Percentiles rank a stretch among this genome's conserved stretches.
These are phyloP conservation scores for Pedionomus torquatus DNA, from an alignment of 2,113 vertebrate species.

Conservation along the genomic window DNA sequence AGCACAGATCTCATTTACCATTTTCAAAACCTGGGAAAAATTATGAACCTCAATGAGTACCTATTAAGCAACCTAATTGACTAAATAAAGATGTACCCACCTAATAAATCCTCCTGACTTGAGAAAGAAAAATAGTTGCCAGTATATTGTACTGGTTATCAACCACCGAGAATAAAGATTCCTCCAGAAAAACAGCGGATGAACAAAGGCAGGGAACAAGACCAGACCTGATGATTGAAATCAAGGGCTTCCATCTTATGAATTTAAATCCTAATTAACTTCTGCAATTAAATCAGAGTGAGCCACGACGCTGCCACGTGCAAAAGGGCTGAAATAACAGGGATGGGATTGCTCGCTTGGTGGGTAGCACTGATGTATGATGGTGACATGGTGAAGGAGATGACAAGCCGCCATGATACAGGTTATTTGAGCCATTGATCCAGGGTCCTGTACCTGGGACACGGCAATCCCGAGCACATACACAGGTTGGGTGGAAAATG, in stretches of 20 bases:
- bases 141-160: background rate
- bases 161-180: background rate
- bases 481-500: no score
- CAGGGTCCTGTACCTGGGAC: no score
- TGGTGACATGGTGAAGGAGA: background rate
- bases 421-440: background rate
- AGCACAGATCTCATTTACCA: slow-evolving; percentile 18
- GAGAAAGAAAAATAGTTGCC: background rate
- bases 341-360: accelerated
- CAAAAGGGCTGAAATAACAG: background rate
- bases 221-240: background rate
- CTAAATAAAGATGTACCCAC: slow-evolving; percentile 35
- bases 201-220: background rate
- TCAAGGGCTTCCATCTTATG: background rate
- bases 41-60: background rate
- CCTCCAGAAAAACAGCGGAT: background rate
- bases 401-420: background rate
- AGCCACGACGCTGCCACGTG: accelerated
- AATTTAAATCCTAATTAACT: background rate
- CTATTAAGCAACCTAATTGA: slow-evolving; percentile 17
- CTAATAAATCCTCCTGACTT: background rate
- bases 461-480: no score
- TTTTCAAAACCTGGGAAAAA: slow-evolving; percentile 41
- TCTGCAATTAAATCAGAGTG: background rate
- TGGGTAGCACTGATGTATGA: background rate